Evolutionary conservation across 2,888 invertebrate genomes (phyloP), one percentile per base, ranked within the genome.

Genomic region (Oxycera nigricornis): DNA sequence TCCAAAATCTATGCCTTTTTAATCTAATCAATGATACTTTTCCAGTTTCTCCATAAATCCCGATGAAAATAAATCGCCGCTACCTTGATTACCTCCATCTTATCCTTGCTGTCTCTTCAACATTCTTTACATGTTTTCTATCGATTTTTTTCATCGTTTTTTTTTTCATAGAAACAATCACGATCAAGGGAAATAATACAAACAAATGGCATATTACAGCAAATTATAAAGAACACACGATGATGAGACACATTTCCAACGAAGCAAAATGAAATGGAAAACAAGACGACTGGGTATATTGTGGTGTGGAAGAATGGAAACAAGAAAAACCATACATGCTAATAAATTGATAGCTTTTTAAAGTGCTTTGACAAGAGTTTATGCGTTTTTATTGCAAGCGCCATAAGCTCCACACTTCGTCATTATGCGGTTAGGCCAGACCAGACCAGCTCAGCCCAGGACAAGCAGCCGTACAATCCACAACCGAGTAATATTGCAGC

Each of bases 331-430:
- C n/a, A n/a, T n/a, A n/a, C n/a, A n/a, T n/a, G n/a, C n/a, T n/a
- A 55, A 55, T 55, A 55, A 55, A 55, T 55, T 55, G 52, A 55
- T 55, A 22, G 52, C 20, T 55, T 55, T 46, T 55, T 55, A 9
- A 55, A 55, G 24, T 22, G 52, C 52, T 55, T 20, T 55, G 22
- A 55, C 52, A n/a, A n/a, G 52, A 55, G 22, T 55, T 55, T 55
- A 20, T 55, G 24, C 17, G 46, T 55, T 55, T 3, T 3, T 7
- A 7, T 24, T 55, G 24, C 17, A 9, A 20, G 3, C 17, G 52
- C 17, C 22, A 14, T 46, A n/a, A n/a, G n/a, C n/a, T n/a, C n/a
- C n/a, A n/a, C n/a, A n/a, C n/a, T n/a, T n/a, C n/a, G n/a, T n/a
- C n/a, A n/a, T n/a, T n/a, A n/a, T n/a, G n/a, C n/a, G n/a, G n/a